Evolutionary conservation across 2,888 invertebrate species (phyloP), one percentile per base, ranked within the genome.

Genomic region (Apamea anceps): DNA sequence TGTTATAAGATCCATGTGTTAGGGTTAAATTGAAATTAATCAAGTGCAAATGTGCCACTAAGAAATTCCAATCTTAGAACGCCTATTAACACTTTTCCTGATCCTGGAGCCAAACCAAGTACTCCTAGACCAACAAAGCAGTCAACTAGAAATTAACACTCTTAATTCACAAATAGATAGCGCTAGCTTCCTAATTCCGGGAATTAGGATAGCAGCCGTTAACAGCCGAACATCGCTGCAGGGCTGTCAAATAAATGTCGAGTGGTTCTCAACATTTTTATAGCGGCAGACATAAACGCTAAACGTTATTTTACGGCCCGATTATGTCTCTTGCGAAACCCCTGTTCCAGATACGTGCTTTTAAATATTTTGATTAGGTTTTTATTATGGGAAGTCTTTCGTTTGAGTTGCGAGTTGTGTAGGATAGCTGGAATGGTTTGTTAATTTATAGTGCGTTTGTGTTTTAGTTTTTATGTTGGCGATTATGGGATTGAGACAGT

Each of bases 211-310:
- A 84, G 63, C 48, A 60, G 63, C 67, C 57, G 76, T 86, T 77
- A 82, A 88, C 78, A 68, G 60, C 71, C 18, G 71, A 87, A 85
- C 79, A 76, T 81, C 75, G 77, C 77, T 87, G 88, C 85, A 90
- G 81, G 85, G 84, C 88, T 90, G 91, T 91, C 91, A 90, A 92
- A 93, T 94, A 93, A 94, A 94, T 91, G 93, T 93, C 92, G 91
- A 92, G 89, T 81, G 87, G 85, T 90, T 89, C 89, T 92, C 91
- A 91, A 90, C 91, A 85, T 90, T 93, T 91, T 93, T 93, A 92
- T 90, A 86, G 91, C 89, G 80, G 78, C 85, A 85, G 75, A 87
- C 90, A 89, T 91, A 91, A 92, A 91, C 89, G 91, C 91, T 93
- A 92, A 93, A 90, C 91, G 91, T 86, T 91, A 90, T 93, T 94